Evolutionary conservation across 2,797 vertebrate genomes (phyloP), one percentile per base, ranked within the genome.

Genomic region (Lithobates pipiens): DNA sequence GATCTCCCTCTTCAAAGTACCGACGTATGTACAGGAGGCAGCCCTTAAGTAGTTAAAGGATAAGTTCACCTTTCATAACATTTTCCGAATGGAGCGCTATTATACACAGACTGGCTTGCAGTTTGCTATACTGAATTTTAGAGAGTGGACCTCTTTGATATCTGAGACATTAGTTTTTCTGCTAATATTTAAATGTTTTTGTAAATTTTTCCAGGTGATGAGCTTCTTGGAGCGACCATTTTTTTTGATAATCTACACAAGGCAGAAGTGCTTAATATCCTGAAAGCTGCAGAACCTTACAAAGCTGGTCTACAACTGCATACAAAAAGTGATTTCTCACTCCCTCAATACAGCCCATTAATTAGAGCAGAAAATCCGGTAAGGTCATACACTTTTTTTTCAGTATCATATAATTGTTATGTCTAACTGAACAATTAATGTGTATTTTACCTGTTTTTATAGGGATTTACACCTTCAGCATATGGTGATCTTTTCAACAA

Each of bases 191-290:
- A 61, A n/a, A 34, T 11, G 36, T 27, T 11, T 29, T 11, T 29
- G 21, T 73, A 39, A 39, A 77, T 91, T 27, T 91, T 36, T 86
- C 7, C 89, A 94, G 94, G 91, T 18, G 93, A 95, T 80, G 89
- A 93, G 85, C 91, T 95, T 77, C 90, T 95, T 42, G 92, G 91
- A 76, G 95, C 95, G 61, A 96, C 94, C 0, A 89, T 96, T 89
- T 93, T 92, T 83, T 90, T 96, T 2, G 92, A 93, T 77, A 92
- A 95, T 73, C 93, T 96, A 7, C 88, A 88, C 21, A 91, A 93
- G 89, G 83, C 90, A 15, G 92, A 96, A 3, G 91, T 93, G 23
- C 15, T 89, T 32, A 87, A 89, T 29, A 88, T 96, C 73, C 88
- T 96, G 83, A 93, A 91, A 82, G 86, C 89, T 70, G 85, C 96